Evolutionary conservation across 1,140 invertebrate species (phyloP), one percentile per base, ranked within the genome.

Genomic region (Hestina assimilis): DNA sequence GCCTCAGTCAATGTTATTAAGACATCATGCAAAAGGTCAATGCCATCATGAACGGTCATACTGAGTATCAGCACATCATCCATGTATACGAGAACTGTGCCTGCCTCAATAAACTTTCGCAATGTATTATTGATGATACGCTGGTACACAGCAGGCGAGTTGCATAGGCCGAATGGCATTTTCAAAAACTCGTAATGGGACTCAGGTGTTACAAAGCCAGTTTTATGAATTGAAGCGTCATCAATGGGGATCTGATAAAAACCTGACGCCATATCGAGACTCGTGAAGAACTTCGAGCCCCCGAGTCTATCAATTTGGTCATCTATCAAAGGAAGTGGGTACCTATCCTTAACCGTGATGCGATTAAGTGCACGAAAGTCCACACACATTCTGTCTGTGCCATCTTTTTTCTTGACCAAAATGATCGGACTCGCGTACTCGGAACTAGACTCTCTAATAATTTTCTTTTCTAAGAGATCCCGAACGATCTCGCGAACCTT

Each of bases 341-440:
- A 83, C 42, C 66, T 29, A 12, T 84, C 75, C 35, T 66, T 72
- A 8, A 69, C 58, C 4, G 75, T 81, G 11, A 66, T 63, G 4
- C 54, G 33, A 60, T 87, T 88, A 4, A 88, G 28, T 7, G 42
- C 59, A 5, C 86, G 28, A 45, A 63, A 88, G 51, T 88, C 81
- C 0, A 87, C 70, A 24, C 78, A 83, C 21, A 87, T 62, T 9
- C 79, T 33, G 3, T 72, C 52, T 1, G 41, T 42, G 4, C 75
- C 79, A 28, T 79, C 70, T 11, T 71, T 69, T 26, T 87, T 87
- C 11, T 69, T 72, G 4, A 86, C 79, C 4, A 84, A 28, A 4
- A 85, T 52, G 7, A 82, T 60, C 0, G 79, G 77, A 35, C 68
- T 73, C 0, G 72, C 73, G 33, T 69, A 87, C 2, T 72, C 54